Evolutionary conservation across 23 tunicate species (phyloP), one percentile per base, ranked within the genome.

Genomic region (Ciona savignyi): DNA sequence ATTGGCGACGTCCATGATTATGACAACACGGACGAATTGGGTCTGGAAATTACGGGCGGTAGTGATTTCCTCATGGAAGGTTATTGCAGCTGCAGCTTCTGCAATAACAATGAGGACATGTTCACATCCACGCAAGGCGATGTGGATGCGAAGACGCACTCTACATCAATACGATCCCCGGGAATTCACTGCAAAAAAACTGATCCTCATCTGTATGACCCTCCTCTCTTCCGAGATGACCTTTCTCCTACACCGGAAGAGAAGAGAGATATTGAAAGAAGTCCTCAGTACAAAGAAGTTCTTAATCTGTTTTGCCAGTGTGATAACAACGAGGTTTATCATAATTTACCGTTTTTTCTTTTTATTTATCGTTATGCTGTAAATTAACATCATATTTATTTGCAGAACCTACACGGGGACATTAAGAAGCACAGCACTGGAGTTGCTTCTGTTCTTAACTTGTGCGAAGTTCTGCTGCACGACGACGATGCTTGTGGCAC

Each of bases 391-490:
- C 56, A 6, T 42, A 42, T 42, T 42, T 42, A 42, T 42, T 63
- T n/a, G 6, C 68, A 89, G 96, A 82, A 70, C 29, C 66, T 89
- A 6, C 96, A 89, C 33, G 29, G 25, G 63, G 96, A 89, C 74
- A 83, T 89, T 32, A 85, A 79, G 65, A 74, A 75, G 61, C 96
- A 79, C 78, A 78, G 89, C 77, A 77, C 78, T 25, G 96, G 96
- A 1, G 96, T 89, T 33, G 82, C 96, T 23, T 89, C 96, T 2
- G 96, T 89, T 34, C 78, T 89, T 34, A 80, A 89, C 27, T 74
- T 89, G n/a, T 89, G 96, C 63, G 96, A 89, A 65, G 83, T 89
- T 63, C 82, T 89, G 30, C 81, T 83, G 35, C 96, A 83, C 33
- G 96, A 89, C 62, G 75, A 30, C 3, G 96, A 89, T 35, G 96